phyloP scores from a whole-genome alignment of 2,113 vertebrate species.

The Girardinichthys multiradiatus region DNA sequence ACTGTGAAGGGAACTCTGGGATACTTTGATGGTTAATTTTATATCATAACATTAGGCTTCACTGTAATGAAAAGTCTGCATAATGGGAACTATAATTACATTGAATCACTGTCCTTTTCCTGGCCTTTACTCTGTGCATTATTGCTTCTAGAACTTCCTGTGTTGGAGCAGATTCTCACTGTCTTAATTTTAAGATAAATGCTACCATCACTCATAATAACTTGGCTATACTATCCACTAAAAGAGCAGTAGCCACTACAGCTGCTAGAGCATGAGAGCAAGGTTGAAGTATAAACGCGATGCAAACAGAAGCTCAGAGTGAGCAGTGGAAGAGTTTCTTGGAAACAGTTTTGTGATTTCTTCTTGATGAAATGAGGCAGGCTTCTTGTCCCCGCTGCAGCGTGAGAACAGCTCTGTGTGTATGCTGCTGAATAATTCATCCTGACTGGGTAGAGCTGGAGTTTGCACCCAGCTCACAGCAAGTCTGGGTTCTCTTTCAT shows the following conservation, averaged over 20 bases:
- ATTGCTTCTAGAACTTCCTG: not conserved
- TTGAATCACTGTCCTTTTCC: no score
- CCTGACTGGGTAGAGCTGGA: not conserved
- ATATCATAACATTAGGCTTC: not conserved
- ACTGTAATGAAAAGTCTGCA: not conserved
- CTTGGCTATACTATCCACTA: not conserved
- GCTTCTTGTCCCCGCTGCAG: conserved; percentile 14
- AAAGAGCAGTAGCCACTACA: not conserved
- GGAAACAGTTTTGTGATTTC: not conserved
- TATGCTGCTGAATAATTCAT: conserved; percentile 3
- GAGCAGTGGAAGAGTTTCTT: not conserved
- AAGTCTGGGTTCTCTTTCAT: conserved; percentile 10
- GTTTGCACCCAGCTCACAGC: conserved; percentile 5
- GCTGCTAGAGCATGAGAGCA: not conserved
- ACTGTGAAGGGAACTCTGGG: not conserved
- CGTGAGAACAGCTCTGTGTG: not conserved
- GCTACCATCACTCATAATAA: not conserved
- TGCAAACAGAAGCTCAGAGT: not conserved
- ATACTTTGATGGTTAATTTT: not conserved
- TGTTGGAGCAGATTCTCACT: no score
- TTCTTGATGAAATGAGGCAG: not conserved
- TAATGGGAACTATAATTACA: no score
- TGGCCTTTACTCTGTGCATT: not conserved
- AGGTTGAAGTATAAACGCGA: not conserved
- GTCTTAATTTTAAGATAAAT: no score